Percentiles rank a stretch among this genome's conserved stretches.
phyloP scores from a whole-genome alignment of 53 echinoderm and acorn worm species.

The Echinometra lucunter region DNA sequence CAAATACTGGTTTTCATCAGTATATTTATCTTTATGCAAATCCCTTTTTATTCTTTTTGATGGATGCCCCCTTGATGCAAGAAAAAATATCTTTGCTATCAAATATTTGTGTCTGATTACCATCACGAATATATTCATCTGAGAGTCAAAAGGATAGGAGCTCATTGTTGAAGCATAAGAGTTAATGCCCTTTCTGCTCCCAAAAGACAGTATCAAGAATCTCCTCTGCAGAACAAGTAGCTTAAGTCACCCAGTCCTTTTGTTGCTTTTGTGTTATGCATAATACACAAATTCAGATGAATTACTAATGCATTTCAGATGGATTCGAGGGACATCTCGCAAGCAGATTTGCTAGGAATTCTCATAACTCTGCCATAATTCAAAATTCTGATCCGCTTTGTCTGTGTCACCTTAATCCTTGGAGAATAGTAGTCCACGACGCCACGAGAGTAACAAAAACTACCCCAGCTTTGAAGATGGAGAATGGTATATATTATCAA shows the following conservation, averaged over 20 bases:
- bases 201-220: neutral
- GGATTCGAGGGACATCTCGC: neutral
- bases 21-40: neutral
- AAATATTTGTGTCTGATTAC: too few species aligned
- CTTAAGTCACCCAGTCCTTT: neutral
- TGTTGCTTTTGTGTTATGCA: neutral
- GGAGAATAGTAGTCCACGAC: neutral
- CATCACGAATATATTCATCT: too few species aligned
- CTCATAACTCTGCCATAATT: slow-evolving; percentile 21
- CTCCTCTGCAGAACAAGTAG: too few species aligned
- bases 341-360: slow-evolving; percentile 14
- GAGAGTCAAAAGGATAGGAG: neutral
- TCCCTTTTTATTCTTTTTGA: neutral
- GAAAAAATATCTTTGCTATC: too few species aligned
- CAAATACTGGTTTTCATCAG: neutral
- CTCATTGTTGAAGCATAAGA: neutral
- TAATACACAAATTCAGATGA: neutral
- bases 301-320: neutral
- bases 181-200: neutral
- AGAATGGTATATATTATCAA: neutral
- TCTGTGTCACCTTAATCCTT: neutral
- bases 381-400: slow-evolving; percentile 14
- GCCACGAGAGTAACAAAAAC: neutral
- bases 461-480: neutral
- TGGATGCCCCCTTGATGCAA: neutral